phyloP scores from a whole-genome alignment of 2,113 vertebrate species.

The Siniperca chuatsi region DNA sequence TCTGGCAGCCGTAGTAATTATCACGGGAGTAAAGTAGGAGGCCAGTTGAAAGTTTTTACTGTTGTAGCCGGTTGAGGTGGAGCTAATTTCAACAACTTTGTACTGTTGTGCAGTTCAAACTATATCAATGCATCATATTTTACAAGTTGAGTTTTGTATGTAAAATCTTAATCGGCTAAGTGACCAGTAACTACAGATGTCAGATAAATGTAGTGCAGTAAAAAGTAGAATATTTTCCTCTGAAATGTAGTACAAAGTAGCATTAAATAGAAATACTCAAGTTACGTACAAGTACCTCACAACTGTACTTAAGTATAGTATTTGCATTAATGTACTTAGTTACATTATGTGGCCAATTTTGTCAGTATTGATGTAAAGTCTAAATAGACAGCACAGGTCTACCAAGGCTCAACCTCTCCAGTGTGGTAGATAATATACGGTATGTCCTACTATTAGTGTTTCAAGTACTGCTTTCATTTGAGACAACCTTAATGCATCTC shows the following conservation, averaged over 20 bases:
- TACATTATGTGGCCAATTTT: background rate
- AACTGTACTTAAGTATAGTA: background rate
- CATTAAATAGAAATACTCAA: background rate
- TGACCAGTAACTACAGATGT: background rate
- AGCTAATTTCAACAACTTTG: background rate
- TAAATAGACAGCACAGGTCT: background rate
- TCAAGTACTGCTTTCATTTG: conserved; percentile 37
- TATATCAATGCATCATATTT: too few relatives aligned
- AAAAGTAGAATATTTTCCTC: background rate
- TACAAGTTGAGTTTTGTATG: too few relatives aligned
- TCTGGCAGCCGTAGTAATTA: too few relatives aligned
- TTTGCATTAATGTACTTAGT: background rate
- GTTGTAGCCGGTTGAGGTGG: background rate
- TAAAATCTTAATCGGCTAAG: background rate
- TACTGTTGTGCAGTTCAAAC: too few relatives aligned
- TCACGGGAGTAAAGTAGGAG: too few relatives aligned
- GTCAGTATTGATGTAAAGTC: too few relatives aligned
- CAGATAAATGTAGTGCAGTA: background rate
- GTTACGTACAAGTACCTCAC: background rate
- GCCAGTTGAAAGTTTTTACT: background rate
- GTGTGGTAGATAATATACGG: too few relatives aligned
- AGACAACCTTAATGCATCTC: conserved; percentile 36
- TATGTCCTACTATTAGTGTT: background rate
- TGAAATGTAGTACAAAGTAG: background rate
- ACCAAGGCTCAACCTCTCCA: background rate